Conservation (phyloP, 2,113 vertebrate genomes). For the Ovis aries region ARS-UI_Ramb_v3.0 NC_056057.1:14621001-14621500, state of each 20-base stretch:
- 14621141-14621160: neutral
- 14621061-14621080: neutral
- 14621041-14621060: neutral
- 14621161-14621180: neutral
- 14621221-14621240: neutral
- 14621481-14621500: constrained; percentile 56
- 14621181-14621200: neutral
- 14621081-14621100: neutral
- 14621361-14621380: neutral
- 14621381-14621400: constrained; percentile 5
- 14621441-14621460: constrained; percentile 28
- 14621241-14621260: neutral
- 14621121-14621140: neutral
- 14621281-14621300: neutral
- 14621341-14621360: neutral
- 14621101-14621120: neutral
- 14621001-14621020: neutral
- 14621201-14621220: neutral
- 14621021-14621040: neutral
- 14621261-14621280: neutral
- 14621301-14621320: neutral
- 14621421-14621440: constrained; percentile 62
- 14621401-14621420: neutral
- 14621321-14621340: neutral
- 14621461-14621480: constrained; percentile 55